Evolutionary conservation across 2,888 invertebrate species (phyloP).

Genomic region (Phyto melanocephala): DNA sequence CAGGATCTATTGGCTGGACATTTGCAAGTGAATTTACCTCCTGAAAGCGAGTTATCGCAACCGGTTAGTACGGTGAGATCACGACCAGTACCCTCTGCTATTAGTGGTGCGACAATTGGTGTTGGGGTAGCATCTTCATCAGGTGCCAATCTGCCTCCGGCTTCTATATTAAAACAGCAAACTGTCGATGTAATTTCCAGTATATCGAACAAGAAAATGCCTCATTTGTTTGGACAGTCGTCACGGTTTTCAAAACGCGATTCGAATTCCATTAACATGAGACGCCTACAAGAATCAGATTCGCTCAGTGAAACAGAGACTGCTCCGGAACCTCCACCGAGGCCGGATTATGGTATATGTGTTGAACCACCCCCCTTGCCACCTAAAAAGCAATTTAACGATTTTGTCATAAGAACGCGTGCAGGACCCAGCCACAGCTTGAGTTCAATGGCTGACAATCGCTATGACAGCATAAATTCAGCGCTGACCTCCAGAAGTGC

Average conservation of each 20-base stretch:
- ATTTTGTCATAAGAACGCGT: constrained; percentile 80
- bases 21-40: constrained; percentile 85
- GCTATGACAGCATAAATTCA: constrained; percentile 76
- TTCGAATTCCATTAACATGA: constrained; percentile 78
- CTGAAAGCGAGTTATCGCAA: constrained; percentile 79
- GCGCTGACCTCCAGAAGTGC: constrained; percentile 27
- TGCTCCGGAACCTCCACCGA: constrained; percentile 78
- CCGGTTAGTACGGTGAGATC: constrained; percentile 69
- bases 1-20: constrained; percentile 82
- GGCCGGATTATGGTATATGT: constrained; percentile 78
- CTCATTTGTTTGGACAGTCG: constrained; percentile 78
- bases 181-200: constrained; percentile 79
- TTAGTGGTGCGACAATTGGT: constrained; percentile 13
- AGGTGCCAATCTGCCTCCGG: constrained; percentile 33
- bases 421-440: constrained; percentile 59
- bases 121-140: background rate
- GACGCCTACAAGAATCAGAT: constrained; percentile 78
- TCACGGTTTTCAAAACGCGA: constrained; percentile 77
- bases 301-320: constrained; percentile 79
- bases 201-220: constrained; percentile 79
- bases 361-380: constrained; percentile 87
- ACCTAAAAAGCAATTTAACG: constrained; percentile 84
- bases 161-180: constrained; percentile 76
- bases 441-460: constrained; percentile 57
- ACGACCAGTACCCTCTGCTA: constrained; percentile 67